Evolutionary conservation across 2,888 invertebrate genomes (phyloP), one percentile per base, ranked within the genome.

Genomic region (Papilio gigon): DNA sequence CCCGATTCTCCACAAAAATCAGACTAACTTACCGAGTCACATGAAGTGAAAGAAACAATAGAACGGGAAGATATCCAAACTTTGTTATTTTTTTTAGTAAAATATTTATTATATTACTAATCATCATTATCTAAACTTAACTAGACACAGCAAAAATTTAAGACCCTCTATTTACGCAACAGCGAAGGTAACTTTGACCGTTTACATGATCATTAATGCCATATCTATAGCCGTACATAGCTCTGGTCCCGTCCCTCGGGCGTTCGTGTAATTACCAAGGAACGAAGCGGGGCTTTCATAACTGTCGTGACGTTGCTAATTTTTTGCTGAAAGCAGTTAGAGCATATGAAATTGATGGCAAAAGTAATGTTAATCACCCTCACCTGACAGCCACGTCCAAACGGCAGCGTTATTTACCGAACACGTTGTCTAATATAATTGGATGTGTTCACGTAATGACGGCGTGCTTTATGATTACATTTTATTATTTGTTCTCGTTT

Each of bases 241-340:
- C 59, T 59, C 44, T 22, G 6, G 27, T n/a, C 22, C 37, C 67
- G 58, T 71, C 71, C 73, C 73, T 67, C 74, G 76, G 67, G 76
- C 73, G 73, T 73, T 72, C 76, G 76, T 77, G 84, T 84, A 84
- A 84, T 84, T 84, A 83, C 79, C 80, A 75, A 78, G 80, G 80
- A 72, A 71, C 71, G 73, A 71, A 75, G 76, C 74, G 71, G 74
- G 74, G 74, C 72, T 75, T 77, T 77, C 78, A 81, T 76, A 79
- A 81, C 80, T 77, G 79, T 79, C 76, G 75, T 71, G 73, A 73
- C 67, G 73, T 2, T 27, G 65, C 69, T 33, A 30, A 40, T 33
- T 69, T 68, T 69, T 65, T 59, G 53, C 68, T 44, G 53, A 27
- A 30, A 37, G 68, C 53, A 60, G 42, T 60, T 30, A 40, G 65